Base-by-base conservation (phyloP, 2,797 vertebrate genomes). In the Gobio occitaniae region DNA sequence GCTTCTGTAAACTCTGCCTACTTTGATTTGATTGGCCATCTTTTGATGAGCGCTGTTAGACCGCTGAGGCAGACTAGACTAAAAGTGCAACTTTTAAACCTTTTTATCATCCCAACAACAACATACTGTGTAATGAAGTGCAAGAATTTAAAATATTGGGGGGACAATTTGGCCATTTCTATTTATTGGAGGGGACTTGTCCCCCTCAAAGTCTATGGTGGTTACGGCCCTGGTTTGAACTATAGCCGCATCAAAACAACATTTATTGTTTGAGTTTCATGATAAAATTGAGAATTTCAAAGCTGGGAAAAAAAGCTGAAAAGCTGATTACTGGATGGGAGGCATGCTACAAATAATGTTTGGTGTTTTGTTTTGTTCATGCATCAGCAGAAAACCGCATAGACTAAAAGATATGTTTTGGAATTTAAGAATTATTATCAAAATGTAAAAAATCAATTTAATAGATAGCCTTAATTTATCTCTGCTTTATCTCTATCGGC, bases 391-490 rank as follows among this genome's bases (percentile, higher is more conserved):
- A 47, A 44, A 70, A 70, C 38, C 3, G 9, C 4, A 7, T 6
- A 32, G 25, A 50, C 47, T 50, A 72, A 75, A 59, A 77, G 61
- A 77, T 75, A 3, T 2, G 36, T 59, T 76, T 76, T 76, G 32
- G 6, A 13, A 12, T 52, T 75, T 7, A 21, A 38, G 48, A 75
- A 75, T 21, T 2, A 0, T 7, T 21, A 29, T 29, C 36, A 16
- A 21, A 77, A 9, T 77, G 4, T 41, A 16, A 38, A 19, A 38
- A 52, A 38, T 56, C 0, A 7, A n/a, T 56, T 41, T 56, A 4
- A 38, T 59, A 2, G 2, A 77, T 41, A 41, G 8, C 36, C 36
- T 4, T 2, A 9, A 25, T 59, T 9, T 8, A 8, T 77, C 54
- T 77, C 19, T 4, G 10, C 72, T 75, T 17, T 44, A 1, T 32